These are phyloP conservation scores for Drosophila tani DNA, from an alignment of 1,140 invertebrate genomes.

Conservation along the genomic window DNA sequence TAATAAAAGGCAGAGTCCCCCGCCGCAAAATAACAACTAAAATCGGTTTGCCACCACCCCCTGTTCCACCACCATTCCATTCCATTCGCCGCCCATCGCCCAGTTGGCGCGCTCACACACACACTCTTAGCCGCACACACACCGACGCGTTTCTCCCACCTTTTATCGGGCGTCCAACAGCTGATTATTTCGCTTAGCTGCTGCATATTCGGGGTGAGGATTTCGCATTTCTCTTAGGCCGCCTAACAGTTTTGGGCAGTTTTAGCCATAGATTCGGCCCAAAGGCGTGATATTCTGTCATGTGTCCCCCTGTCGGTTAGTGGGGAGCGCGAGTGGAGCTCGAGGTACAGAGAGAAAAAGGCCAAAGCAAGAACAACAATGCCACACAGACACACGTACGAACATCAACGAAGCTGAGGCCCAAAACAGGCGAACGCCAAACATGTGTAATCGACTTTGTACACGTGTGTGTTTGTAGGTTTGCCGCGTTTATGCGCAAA, in stretches of 20 bases:
- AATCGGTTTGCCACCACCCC: conserved; percentile 47
- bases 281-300: conserved; percentile 65
- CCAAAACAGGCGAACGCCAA: conserved; percentile 69
- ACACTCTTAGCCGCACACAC: conserved; percentile 27
- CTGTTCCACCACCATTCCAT: conserved; percentile 33
- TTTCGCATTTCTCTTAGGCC: conserved; percentile 16
- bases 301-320: conserved; percentile 49
- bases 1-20: conserved; percentile 54
- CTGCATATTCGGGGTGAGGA: conserved; percentile 23
- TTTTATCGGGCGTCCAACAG: conserved; percentile 53
- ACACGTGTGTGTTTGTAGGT: conserved; percentile 52
- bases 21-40: conserved; percentile 58
- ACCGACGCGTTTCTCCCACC: conserved; percentile 27
- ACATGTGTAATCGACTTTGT: conserved; percentile 63
- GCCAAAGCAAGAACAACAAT: conserved; percentile 35
- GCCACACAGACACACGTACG: conserved; percentile 31
- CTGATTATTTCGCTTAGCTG: conserved; percentile 55
- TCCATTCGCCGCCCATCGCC: conserved; percentile 39
- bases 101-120: conserved; percentile 67
- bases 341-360: conserved; percentile 29
- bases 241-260: conserved; percentile 8
- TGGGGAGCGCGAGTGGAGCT: conserved; percentile 22
- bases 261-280: conserved; percentile 6
- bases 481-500: conserved; percentile 46
- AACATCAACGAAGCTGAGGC: conserved; percentile 54